Evolutionary conservation across 2,113 vertebrate genomes (phyloP).

Genomic region (Coregonus clupeaformis): DNA sequence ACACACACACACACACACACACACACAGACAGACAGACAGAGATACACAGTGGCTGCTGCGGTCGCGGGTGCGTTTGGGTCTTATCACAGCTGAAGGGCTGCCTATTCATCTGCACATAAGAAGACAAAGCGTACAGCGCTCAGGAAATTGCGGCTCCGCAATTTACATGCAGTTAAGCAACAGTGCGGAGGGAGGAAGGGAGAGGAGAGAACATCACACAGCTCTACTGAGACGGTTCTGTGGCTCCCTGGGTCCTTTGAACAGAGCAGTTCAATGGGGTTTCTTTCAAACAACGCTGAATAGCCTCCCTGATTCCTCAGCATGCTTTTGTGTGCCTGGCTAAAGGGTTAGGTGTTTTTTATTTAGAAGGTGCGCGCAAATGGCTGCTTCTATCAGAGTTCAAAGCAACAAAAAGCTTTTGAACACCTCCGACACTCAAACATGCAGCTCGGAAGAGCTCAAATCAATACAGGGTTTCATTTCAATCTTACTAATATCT

Average conservation of each 20-base stretch:
- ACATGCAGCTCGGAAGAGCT: background rate
- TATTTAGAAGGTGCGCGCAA: constrained; percentile 50
- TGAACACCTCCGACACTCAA: constrained; percentile 17
- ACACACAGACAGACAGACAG: no score
- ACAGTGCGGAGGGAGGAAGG: background rate
- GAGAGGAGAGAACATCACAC: background rate
- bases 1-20: constrained; percentile 26
- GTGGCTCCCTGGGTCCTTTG: constrained; percentile 57
- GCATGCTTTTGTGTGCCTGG: background rate
- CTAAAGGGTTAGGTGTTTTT: constrained; percentile 50
- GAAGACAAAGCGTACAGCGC: constrained; percentile 64
- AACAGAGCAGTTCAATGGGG: constrained; percentile 58
- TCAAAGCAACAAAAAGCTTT: constrained; percentile 25
- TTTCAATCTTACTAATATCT: background rate
- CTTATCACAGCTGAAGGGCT: constrained; percentile 70
- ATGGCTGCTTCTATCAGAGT: constrained; percentile 42
- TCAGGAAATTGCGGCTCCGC: constrained; percentile 65
- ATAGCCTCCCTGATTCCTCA: constrained; percentile 57
- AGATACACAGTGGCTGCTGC: constrained; percentile 46
- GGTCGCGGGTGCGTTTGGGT: constrained; percentile 26
- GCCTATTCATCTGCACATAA: constrained; percentile 74
- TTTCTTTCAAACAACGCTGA: constrained; percentile 61
- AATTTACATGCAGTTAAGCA: constrained; percentile 64
- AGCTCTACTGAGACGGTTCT: constrained; percentile 46
- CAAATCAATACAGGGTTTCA: background rate